These are phyloP conservation scores for Botia almorhae DNA, from an alignment of 2,797 vertebrate genomes.

Conservation along the genomic window DNA sequence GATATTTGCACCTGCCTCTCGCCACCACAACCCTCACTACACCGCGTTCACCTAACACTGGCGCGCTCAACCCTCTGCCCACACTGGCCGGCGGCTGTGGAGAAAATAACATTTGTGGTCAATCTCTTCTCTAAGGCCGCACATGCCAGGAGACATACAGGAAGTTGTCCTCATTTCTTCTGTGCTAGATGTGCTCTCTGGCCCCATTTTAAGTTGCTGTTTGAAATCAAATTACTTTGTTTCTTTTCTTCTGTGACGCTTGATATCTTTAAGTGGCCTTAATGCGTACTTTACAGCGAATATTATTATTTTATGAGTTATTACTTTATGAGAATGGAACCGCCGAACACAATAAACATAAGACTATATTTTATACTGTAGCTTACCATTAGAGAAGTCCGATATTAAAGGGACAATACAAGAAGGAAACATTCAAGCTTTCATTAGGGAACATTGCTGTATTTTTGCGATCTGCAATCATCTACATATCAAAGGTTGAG, in stretches of 20 bases:
- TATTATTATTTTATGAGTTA: slow-evolving; percentile 14
- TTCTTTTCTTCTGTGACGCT: neutral
- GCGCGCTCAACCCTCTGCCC: slow-evolving; percentile 14
- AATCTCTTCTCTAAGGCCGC: slow-evolving; percentile 63
- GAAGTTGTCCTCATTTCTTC: slow-evolving; percentile 58
- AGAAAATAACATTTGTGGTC: slow-evolving; percentile 79
- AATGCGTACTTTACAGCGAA: neutral
- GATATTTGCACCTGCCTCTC: slow-evolving; percentile 87
- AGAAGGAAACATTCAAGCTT: neutral
- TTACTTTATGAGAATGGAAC: neutral
- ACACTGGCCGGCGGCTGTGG: slow-evolving; percentile 31
- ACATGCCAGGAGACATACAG: slow-evolving; percentile 50
- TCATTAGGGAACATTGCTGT: neutral
- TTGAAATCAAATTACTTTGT: slow-evolving; percentile 36
- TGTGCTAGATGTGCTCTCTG: slow-evolving; percentile 44
- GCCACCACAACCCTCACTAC: slow-evolving; percentile 79
- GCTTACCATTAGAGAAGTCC: neutral
- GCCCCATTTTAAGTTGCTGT: slow-evolving; percentile 35
- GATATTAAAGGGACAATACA: slow-evolving; percentile 13
- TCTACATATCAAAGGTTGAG: neutral
- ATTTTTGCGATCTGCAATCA: neutral
- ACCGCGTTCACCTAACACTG: slow-evolving; percentile 15
- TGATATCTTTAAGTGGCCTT: slow-evolving; percentile 12
- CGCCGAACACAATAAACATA: neutral
- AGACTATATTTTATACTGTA: neutral